Evolutionary conservation across 2,113 vertebrate species (phyloP), one percentile per base, ranked within the genome.

Genomic region (Sarotherodon lohbergeri): DNA sequence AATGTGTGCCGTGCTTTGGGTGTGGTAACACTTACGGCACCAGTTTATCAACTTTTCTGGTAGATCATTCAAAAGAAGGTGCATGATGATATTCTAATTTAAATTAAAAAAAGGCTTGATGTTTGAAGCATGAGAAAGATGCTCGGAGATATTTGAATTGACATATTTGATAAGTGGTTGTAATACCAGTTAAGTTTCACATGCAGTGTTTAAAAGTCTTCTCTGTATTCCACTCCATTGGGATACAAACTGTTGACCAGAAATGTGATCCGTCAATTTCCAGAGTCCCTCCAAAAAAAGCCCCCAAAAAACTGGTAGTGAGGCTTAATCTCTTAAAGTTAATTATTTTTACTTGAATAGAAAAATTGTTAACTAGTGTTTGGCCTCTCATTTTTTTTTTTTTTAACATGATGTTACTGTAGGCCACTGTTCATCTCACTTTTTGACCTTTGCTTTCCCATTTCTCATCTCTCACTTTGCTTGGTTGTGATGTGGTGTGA

Each of bases 1-100:
- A 34, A 11, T 91, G 87, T 91, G 54, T 92, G 63, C 87, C 88
- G 83, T 92, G 89, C 83, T 92, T 87, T 87, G 68, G 92, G 59
- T 79, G 52, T 83, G 81, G 81, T 82, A 71, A 88, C 68, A 86
- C 79, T 71, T 78, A 24, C 10, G 52, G 78, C 73, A 34, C 9
- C 46, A 29, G 41, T 73, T 17, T 80, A 22, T 81, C 4, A 19
- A 11, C n/a, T 55, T 71, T 43, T 57, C 24, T 32, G 27, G 55
- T 32, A 10, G 14, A 80, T 27, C 19, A 22, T 39, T 81, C 13
- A 61, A 71, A 22, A 13, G 39, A 86, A 27, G 17, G 46, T 48
- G 54, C 3, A 36, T 1, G 7, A 54, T 48, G 5, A 48, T 76
- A 43, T 43, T 43, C 36, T 14, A 71, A 24, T 43, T 36, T 1